Evolutionary conservation across 2,888 invertebrate species (phyloP), one percentile per base, ranked within the genome.

Genomic region (Agonum fuliginosum): DNA sequence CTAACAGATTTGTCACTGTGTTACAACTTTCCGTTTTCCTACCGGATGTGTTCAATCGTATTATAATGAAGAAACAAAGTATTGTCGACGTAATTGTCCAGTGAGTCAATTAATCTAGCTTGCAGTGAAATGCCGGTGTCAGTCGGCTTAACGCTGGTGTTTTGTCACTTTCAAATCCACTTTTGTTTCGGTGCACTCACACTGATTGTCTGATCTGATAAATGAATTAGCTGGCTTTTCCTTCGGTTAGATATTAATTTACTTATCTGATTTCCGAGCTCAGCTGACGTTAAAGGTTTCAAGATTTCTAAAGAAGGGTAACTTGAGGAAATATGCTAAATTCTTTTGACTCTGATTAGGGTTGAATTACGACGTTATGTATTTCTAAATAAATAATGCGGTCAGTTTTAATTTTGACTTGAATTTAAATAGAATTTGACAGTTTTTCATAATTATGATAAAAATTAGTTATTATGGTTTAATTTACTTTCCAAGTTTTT

Each of bases 91-190:
- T 72, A 54, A 72, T 72, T 54, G 72, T 72, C 17, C 34, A 48
- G 51, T 12, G 30, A 19, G 34, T 72, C 37, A 51, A 72, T 72
- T 72, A 34, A 72, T 72, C 54, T 58, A 41, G 54, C 20, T n/a
- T 12, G 20, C 34, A 54, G 30, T 54, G 30, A 54, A 22, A 54
- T 37, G 27, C 30, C 30, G 34, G 34, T 69, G 72, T 72, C 72
- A 72, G 37, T 54, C 41, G 48, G 43, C 14, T 14, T 46, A 69
- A 22, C 58, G 27, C 17, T 46, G 17, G 46, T 69, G 69, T 69
- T 69, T 69, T 46, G 46, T 69, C 69, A 69, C 69, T 69, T 46
- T 69, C 69, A 69, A 22, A 51, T 12, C 51, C 54, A 72, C 37
- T 72, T 72, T 51, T 72, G 54, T 54, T 72, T 70, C 70, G 30